phyloP scores from a whole-genome alignment of 2,797 vertebrate genomes.

The Trachops cirrhosus region DNA sequence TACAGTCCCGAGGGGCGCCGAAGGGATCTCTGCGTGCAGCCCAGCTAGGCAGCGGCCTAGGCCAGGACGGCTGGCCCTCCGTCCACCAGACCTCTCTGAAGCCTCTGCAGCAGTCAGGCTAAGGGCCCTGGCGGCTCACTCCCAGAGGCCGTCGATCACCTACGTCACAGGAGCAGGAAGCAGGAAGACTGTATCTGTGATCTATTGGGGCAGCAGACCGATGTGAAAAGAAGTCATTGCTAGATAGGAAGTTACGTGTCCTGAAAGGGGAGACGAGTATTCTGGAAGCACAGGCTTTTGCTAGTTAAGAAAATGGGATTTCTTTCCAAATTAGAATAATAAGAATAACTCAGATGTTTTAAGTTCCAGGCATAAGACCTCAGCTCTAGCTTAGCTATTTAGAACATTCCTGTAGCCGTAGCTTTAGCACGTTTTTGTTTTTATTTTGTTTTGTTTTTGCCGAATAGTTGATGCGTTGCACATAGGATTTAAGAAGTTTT shows the following conservation, averaged over 20 bases:
- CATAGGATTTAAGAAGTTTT: not conserved
- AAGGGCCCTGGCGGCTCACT: not conserved
- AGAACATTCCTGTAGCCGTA: not conserved
- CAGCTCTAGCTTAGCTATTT: not conserved
- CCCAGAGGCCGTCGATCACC: not conserved
- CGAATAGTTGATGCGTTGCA: not conserved
- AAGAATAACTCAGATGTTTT: not conserved
- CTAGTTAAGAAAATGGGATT: not conserved
- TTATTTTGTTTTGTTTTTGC: not conserved
- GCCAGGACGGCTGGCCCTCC: not conserved
- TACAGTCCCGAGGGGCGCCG: not conserved
- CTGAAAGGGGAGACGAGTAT: not conserved
- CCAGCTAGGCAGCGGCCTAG: not conserved
- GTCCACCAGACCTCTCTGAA: not conserved
- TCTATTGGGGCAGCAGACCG: not conserved
- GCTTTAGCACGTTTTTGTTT: not conserved
- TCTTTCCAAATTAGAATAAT: not conserved
- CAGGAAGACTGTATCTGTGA: rapidly evolving
- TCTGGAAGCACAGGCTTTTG: not conserved
- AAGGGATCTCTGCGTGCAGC: not conserved
- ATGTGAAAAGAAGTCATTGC: not conserved
- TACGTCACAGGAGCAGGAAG: too few relatives aligned
- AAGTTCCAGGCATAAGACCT: not conserved
- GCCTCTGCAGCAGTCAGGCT: not conserved
- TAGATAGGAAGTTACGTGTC: not conserved